phyloP scores from a whole-genome alignment of 2,888 invertebrate genomes.

The Aphidoletes aphidimyza region DNA sequence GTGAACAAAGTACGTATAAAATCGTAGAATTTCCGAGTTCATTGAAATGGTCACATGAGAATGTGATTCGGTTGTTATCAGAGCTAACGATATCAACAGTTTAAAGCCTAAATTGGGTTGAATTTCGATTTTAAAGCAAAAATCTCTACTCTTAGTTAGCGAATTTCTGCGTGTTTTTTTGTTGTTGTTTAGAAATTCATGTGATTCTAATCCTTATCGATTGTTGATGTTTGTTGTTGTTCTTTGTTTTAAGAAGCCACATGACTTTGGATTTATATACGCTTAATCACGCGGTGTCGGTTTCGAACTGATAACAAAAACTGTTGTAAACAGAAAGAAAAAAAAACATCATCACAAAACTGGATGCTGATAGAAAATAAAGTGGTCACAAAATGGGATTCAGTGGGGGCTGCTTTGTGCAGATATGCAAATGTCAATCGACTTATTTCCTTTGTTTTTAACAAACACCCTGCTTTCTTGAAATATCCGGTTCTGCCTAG shows the following conservation, averaged over 20 bases:
- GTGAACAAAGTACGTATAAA: neutral
- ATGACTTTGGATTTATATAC: neutral
- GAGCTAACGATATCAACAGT: too few relatives aligned
- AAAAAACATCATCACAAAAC: too few relatives aligned
- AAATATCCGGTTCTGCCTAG: neutral
- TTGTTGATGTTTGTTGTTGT: neutral
- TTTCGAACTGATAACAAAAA: slow-evolving; percentile 29
- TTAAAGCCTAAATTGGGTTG: too few relatives aligned
- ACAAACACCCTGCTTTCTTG: slow-evolving; percentile 3
- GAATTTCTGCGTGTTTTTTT: too few relatives aligned
- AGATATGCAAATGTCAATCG: neutral
- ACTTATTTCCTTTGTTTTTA: neutral
- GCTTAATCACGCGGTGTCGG: neutral
- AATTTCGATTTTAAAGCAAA: too few relatives aligned
- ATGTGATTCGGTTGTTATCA: neutral
- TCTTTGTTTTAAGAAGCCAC: neutral
- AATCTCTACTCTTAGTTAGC: too few relatives aligned
- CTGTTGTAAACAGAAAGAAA: neutral
- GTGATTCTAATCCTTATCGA: too few relatives aligned
- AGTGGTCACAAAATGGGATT: too few relatives aligned
- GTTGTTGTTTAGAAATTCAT: too few relatives aligned
- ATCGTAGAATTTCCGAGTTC: neutral
- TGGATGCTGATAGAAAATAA: neutral
- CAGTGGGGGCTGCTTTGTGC: too few relatives aligned
- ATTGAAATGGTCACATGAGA: neutral